Conservation (phyloP, 2,113 vertebrate species). For the Pollimyrus isidori region DNA sequence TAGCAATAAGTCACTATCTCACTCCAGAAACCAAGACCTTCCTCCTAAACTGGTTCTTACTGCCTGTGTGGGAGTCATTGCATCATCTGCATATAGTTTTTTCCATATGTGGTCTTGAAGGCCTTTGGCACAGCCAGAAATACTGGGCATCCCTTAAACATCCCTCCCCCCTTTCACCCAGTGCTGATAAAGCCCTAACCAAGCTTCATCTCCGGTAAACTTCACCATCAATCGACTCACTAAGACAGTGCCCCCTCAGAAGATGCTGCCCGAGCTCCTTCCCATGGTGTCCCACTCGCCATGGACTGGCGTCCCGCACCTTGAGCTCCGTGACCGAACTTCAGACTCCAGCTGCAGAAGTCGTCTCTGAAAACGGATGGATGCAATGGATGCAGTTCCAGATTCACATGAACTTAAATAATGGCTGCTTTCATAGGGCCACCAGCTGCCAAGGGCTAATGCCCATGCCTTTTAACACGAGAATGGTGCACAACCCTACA, state of each 20-base stretch:
- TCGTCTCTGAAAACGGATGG: background rate
- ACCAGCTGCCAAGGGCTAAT: background rate
- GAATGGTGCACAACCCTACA: background rate
- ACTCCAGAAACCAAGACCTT: background rate
- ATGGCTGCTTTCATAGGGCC: background rate
- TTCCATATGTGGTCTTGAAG: background rate
- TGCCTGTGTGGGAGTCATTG: background rate
- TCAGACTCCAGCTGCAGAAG: background rate
- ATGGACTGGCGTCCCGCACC: background rate
- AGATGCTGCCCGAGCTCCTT: background rate
- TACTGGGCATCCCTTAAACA: background rate
- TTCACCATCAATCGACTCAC: background rate
- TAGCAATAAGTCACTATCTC: background rate
- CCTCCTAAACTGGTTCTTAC: background rate
- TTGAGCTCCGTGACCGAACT: background rate
- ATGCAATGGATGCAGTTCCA: background rate
- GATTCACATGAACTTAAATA: background rate
- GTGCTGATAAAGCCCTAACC: background rate
- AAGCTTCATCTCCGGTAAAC: background rate
- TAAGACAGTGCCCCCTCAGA: background rate
- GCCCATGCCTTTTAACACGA: background rate
- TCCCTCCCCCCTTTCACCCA: background rate
- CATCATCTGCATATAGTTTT: background rate
- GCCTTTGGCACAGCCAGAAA: background rate
- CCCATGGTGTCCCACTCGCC: no score